phyloP scores from a whole-genome alignment of 1,140 invertebrate genomes.

The Plectus sambesii region DNA sequence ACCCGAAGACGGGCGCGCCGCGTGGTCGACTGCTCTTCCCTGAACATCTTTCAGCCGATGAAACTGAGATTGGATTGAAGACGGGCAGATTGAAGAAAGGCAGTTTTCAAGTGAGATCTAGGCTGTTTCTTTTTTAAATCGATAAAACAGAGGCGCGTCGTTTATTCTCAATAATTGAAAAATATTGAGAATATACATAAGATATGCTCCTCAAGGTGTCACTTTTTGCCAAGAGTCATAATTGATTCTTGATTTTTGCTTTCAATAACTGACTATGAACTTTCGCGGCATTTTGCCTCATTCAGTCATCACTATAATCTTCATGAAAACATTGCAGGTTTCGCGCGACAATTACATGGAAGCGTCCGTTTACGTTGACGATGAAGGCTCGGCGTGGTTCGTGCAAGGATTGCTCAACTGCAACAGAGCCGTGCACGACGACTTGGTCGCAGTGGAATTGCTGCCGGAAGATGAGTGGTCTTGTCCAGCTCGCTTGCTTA shows the following conservation, averaged over 20 bases:
- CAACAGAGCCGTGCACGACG: constrained; percentile 90
- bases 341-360: constrained; percentile 81
- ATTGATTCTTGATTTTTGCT: too few relatives aligned
- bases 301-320: constrained; percentile 50
- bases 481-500: constrained; percentile 65
- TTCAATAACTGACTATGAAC: too few relatives aligned
- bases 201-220: too few relatives aligned
- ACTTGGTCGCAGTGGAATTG: constrained; percentile 79
- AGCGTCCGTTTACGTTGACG: constrained; percentile 71
- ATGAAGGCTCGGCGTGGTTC: constrained; percentile 56
- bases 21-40: constrained; percentile 60
- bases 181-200: too few relatives aligned
- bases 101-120: constrained; percentile 27
- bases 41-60: constrained; percentile 64
- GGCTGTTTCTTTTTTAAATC: constrained; percentile 43
- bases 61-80: constrained; percentile 67
- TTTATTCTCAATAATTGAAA: too few relatives aligned
- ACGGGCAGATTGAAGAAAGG: constrained; percentile 68
- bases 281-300: neutral
- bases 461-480: constrained; percentile 81
- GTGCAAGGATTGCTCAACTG: constrained; percentile 62
- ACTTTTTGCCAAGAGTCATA: too few relatives aligned
- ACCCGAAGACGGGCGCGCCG: constrained; percentile 51
- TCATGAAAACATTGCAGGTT: constrained; percentile 61
- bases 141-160: too few relatives aligned